A percentile compares a stretch with the other conserved stretches of the same genome.
These are phyloP conservation scores for Batillaria attramentaria DNA, from an alignment of 1,140 invertebrate species.

Conservation along the genomic window DNA sequence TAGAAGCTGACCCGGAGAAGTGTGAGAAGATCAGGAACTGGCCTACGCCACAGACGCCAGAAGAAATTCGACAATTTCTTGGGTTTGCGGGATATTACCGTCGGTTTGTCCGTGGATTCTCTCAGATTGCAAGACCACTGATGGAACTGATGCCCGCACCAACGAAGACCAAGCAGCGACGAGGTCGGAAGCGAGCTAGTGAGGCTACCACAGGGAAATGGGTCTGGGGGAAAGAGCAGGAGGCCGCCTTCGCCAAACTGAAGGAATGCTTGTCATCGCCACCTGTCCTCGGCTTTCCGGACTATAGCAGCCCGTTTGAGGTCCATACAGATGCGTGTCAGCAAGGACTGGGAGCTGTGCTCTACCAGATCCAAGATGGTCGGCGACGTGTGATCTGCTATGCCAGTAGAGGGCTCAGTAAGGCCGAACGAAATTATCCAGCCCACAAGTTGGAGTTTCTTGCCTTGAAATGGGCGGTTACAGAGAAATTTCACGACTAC, in stretches of 20 bases:
- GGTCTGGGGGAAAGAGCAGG: conserved; percentile 36
- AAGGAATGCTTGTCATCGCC: conserved; percentile 33
- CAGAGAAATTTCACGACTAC: conserved; percentile 40
- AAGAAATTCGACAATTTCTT: conserved; percentile 68
- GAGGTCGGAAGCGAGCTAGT: neutral
- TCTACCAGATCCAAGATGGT: conserved; percentile 51
- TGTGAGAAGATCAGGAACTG: conserved; percentile 51
- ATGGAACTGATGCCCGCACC: conserved; percentile 41
- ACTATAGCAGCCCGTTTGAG: conserved; percentile 42
- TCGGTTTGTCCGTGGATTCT: conserved; percentile 65
- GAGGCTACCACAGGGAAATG: conserved; percentile 25
- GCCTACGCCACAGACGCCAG: conserved; percentile 54
- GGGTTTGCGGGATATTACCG: conserved; percentile 71
- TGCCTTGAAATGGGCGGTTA: conserved; percentile 43
- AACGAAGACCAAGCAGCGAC: conserved; percentile 13
- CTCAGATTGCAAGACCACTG: conserved; percentile 49
- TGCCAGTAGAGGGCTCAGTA: conserved; percentile 36
- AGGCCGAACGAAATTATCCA: conserved; percentile 32
- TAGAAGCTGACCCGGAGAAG: conserved; percentile 56
- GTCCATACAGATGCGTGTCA: conserved; percentile 51
- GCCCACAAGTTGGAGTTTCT: conserved; percentile 43
- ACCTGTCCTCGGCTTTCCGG: conserved; percentile 45
- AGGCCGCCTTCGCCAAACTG: conserved; percentile 44
- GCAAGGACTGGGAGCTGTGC: conserved; percentile 51
- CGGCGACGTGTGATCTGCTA: conserved; percentile 38